phyloP scores from a whole-genome alignment of 1,140 invertebrate genomes.

The Episyrphus balteatus region DNA sequence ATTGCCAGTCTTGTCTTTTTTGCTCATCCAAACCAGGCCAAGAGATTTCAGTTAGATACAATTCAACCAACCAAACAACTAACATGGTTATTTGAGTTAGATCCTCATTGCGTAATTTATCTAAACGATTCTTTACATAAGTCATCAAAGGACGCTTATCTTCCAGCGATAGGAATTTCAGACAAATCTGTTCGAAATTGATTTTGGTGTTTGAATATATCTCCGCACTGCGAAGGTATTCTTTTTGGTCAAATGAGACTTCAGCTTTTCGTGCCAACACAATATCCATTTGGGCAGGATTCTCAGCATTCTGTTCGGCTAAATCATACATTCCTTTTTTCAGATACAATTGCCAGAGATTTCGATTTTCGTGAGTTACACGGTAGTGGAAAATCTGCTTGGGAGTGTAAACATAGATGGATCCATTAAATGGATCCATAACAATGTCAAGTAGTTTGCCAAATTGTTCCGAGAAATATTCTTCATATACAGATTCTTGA shows the following conservation, averaged over 20 bases:
- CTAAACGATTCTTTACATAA: conserved; percentile 63
- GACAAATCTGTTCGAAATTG: conserved; percentile 88
- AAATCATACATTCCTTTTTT: conserved; percentile 78
- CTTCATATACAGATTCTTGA: conserved; percentile 78
- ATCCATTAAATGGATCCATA: conserved; percentile 69
- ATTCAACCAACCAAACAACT: conserved; percentile 85
- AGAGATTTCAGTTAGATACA: conserved; percentile 75
- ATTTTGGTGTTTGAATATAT: conserved; percentile 79
- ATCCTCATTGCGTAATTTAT: conserved; percentile 46
- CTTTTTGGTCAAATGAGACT: conserved; percentile 65
- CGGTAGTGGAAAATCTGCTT: conserved; percentile 77
- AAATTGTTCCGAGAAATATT: conserved; percentile 66
- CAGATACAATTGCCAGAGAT: conserved; percentile 82
- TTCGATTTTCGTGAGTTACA: conserved; percentile 73
- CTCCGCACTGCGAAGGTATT: conserved; percentile 74
- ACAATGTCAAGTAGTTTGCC: conserved; percentile 72
- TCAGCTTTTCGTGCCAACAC: conserved; percentile 85
- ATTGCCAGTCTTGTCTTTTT: conserved; percentile 30
- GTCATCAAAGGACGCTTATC: conserved; percentile 77
- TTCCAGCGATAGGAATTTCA: conserved; percentile 80
- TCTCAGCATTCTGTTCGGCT: conserved; percentile 69
- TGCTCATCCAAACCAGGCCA: conserved; percentile 46
- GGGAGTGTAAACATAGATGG: conserved; percentile 79
- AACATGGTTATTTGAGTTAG: conserved; percentile 83
- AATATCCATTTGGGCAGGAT: conserved; percentile 68